Base-by-base conservation (phyloP, 2,113 vertebrate species). In the Silurus meridionalis region DNA sequence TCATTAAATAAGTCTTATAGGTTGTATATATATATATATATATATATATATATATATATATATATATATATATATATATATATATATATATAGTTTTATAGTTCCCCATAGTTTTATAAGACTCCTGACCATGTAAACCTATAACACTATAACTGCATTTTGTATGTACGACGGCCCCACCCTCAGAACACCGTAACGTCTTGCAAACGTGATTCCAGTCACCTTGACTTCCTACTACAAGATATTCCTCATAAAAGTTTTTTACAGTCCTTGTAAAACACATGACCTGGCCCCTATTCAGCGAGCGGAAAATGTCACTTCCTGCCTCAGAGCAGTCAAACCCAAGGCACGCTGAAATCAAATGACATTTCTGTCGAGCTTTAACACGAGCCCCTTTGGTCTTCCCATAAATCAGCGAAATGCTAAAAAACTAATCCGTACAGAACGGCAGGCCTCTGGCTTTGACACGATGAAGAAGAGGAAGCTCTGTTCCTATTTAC, bases 331-430 rank as follows among this genome's bases (percentile, higher is more conserved):
- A 58, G 82, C 82, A 58, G 66, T 55, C 66, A 69, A 58, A 71
- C 64, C n/a, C 64, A 3, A 11, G 52, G 66, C 82, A 17, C 21
- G 50, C 52, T 57, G 66, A 13, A 83, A 85, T 86, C 77, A 87
- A 90, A 90, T 91, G 75, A 79, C 91, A 85, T 64, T 66, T 28
- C 58, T 61, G 83, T 15, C 4, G 46, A 50, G 5, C 79, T 53
- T 87, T 89, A 88, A 90, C 88, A 85, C 81, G 55, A 7, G 53
- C 25, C 74, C 25, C 37, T 37, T 57, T 23, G 50, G 83, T 69
- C 84, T 67, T 85, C 83, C 57, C 46, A 91, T 91, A 91, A 92
- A 91, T 88, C 72, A 79, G 78, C 72, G 58, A 64, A 46, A 82
- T 67, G 87, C 64, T 28, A 72, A 80, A 25, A 86, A 86, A 85